Evolutionary conservation across 2,797 vertebrate species (phyloP), one percentile per base, ranked within the genome.

Genomic region (Varecia variegata): DNA sequence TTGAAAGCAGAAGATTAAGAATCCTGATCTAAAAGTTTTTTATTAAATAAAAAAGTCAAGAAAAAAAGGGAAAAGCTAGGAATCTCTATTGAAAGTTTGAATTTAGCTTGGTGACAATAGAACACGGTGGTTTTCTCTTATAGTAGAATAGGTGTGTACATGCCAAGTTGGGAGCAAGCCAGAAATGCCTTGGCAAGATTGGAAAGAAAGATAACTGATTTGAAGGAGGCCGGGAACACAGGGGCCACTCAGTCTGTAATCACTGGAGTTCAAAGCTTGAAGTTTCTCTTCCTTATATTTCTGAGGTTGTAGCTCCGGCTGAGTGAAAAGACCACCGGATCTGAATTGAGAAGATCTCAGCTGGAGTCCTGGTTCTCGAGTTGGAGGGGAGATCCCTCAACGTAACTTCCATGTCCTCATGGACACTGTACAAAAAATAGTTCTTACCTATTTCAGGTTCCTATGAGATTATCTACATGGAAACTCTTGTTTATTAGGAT

Each of bases 1-100:
- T 87, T 68, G 15, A 88, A 92, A 97, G 83, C 20, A 65, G 43
- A 54, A 60, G 38, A 60, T 32, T 73, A 92, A 90, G 40, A 62
- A 90, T 60, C 18, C 27, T 20, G 7, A 76, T 40, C 9, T 65
- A 92, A 83, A 67, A 76, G 25, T 40, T 47, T 18, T 88, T 1
- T 0, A 84, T 70, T 94, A 10, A 87, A 92, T 84, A 8, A 25
- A 12, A 88, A 97, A 97, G 77, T 35, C 11, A 87, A 90, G 40
- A 11, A 74, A 80, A 74, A 21, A 65, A 50, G 40, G 30, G 21
- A 40, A 83, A 68, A 38, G 13, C n/a, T 47, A 32, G 4, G 18
- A 73, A 79, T 89, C 2, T 88, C 67, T 89, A 52, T 1, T 58
- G 27, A 74, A 88, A 86, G 9, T n/a, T 30, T 58, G 25, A 91